Evolutionary conservation across 2,888 invertebrate genomes (phyloP).

Genomic region (Limnephilus auricula): DNA sequence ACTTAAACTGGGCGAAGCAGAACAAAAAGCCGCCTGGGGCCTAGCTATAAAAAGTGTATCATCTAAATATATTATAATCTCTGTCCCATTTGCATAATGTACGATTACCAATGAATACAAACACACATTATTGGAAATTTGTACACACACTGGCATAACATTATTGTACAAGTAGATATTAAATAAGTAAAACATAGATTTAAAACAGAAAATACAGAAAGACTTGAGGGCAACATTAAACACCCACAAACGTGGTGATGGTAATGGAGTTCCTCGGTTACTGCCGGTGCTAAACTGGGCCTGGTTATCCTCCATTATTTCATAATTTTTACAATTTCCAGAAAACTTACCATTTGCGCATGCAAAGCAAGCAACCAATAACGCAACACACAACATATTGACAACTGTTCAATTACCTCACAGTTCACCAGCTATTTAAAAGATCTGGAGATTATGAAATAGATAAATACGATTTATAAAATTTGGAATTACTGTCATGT

Average conservation of each 20-base stretch:
- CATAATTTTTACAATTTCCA: not conserved
- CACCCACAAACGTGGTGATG: not conserved
- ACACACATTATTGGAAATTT: no score
- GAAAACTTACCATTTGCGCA: conserved; percentile 48
- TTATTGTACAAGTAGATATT: not conserved
- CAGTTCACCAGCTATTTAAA: not conserved
- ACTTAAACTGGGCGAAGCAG: no score
- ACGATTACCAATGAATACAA: no score
- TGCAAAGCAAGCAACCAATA: conserved; percentile 37
- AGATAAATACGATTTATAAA: not conserved
- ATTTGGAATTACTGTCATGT: not conserved
- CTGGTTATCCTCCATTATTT: no score
- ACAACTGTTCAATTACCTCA: not conserved
- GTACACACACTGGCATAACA: no score
- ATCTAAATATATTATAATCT: no score
- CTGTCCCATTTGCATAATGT: no score
- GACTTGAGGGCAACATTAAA: not conserved
- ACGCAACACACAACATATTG: conserved; percentile 40
- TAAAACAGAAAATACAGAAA: not conserved
- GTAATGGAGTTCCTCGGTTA: not conserved
- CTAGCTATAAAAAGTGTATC: no score
- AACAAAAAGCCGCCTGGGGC: no score
- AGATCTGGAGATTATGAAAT: not conserved
- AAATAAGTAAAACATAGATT: not conserved
- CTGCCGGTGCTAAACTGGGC: no score